Evolutionary conservation across 2,113 vertebrate species (phyloP).

Genomic region (Capra hircus): DNA sequence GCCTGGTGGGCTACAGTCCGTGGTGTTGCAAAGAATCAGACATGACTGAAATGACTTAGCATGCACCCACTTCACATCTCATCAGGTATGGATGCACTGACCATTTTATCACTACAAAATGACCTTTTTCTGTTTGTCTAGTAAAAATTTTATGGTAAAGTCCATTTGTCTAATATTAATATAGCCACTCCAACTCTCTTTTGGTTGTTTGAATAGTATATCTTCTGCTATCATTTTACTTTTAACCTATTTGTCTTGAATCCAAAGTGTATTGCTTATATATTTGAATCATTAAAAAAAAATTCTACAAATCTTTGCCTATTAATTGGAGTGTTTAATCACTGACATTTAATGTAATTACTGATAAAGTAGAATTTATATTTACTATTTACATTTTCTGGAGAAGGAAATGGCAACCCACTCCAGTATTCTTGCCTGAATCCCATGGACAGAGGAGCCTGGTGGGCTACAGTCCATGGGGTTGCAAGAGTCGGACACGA

Average conservation of each 20-base stretch:
- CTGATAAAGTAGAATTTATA: background rate
- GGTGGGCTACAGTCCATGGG: background rate
- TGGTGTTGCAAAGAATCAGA: background rate
- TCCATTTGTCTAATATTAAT: background rate
- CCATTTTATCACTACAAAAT: background rate
- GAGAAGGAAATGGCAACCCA: background rate
- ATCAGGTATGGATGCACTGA: background rate
- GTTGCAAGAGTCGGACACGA: fast-evolving
- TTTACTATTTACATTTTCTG: background rate
- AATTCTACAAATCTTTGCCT: background rate
- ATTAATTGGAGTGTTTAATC: background rate
- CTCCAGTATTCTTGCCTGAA: background rate
- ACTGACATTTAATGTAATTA: background rate
- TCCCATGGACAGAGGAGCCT: background rate
- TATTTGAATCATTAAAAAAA: background rate
- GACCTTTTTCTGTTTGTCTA: background rate
- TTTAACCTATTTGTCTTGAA: background rate
- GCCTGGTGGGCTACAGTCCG: background rate
- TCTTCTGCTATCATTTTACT: background rate
- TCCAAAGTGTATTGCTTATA: background rate
- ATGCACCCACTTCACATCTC: fast-evolving
- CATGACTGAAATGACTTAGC: fast-evolving
- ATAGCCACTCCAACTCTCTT: background rate
- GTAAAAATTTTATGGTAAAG: background rate
- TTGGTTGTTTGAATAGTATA: background rate